Percentiles rank a stretch among this genome's conserved stretches.
phyloP scores from a whole-genome alignment of 1,140 invertebrate species.

The Drosophila dunni region DNA sequence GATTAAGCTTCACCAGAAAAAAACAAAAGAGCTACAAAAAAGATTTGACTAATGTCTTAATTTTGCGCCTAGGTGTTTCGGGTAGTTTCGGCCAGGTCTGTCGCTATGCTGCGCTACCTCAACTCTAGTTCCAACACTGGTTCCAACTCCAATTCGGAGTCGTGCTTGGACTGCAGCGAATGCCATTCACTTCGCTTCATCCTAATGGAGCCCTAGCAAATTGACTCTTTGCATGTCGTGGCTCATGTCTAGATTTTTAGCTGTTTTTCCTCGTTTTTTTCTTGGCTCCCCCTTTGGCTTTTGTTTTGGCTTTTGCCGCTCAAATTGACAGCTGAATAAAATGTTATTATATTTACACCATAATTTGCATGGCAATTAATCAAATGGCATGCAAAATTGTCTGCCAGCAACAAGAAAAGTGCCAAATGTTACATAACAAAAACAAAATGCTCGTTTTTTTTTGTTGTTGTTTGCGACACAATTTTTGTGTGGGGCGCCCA shows the following conservation, averaged over 20 bases:
- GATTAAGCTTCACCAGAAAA: slow-evolving; percentile 56
- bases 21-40: slow-evolving; percentile 29
- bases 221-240: slow-evolving; percentile 80
- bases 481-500: slow-evolving; percentile 34
- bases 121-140: slow-evolving; percentile 10
- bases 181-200: slow-evolving; percentile 82
- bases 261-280: slow-evolving; percentile 31
- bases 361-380: slow-evolving; percentile 84
- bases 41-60: slow-evolving; percentile 80
- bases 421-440: slow-evolving; percentile 43
- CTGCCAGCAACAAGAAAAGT: slow-evolving; percentile 31
- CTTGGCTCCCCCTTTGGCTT: slow-evolving; percentile 18
- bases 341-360: slow-evolving; percentile 84
- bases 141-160: slow-evolving; percentile 35
- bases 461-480: slow-evolving; percentile 59
- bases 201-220: slow-evolving; percentile 62
- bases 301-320: slow-evolving; percentile 47
- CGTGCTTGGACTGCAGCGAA: slow-evolving; percentile 74
- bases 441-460: slow-evolving; percentile 20
- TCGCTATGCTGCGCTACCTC: slow-evolving; percentile 31
- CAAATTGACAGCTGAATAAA: slow-evolving; percentile 82
- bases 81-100: slow-evolving; percentile 56
- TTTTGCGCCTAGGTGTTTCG: slow-evolving; percentile 72
- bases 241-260: slow-evolving; percentile 57
- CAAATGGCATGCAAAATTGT: slow-evolving; percentile 82